These are phyloP conservation scores for Harpagifer antarcticus DNA, from an alignment of 2,797 vertebrate species.

Conservation along the genomic window DNA sequence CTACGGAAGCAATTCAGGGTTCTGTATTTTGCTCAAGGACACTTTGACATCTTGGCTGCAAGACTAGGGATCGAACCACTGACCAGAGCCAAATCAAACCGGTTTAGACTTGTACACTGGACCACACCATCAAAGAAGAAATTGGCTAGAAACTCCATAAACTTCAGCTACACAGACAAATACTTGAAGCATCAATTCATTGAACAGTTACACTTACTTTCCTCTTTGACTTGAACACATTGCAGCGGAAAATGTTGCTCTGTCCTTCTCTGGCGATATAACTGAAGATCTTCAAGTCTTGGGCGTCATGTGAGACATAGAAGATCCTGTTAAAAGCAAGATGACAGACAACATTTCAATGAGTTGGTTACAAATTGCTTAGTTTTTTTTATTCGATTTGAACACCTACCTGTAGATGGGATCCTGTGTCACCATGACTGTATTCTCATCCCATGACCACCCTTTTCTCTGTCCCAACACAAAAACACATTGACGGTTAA, in stretches of 20 bases:
- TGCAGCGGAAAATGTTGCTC: constrained; percentile 95
- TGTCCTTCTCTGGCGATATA: constrained; percentile 96
- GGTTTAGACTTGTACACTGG: no score
- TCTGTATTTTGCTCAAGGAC: no score
- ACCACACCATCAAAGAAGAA: no score
- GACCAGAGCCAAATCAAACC: no score
- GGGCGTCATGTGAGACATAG: constrained; percentile 97
- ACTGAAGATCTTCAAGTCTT: constrained; percentile 99
- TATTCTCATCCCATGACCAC: constrained; percentile 94
- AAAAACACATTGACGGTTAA: constrained; percentile 11
- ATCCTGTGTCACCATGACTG: constrained; percentile 94
- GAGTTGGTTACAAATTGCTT: not conserved
- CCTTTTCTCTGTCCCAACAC: constrained; percentile 90
- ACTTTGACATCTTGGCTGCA: no score
- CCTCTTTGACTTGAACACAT: constrained; percentile 98
- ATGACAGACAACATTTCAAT: not conserved
- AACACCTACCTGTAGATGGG: constrained; percentile 93
- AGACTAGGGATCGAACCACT: no score
- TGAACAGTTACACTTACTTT: constrained; percentile 85
- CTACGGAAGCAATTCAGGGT: no score
- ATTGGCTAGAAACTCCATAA: not conserved
- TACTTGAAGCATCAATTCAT: not conserved
- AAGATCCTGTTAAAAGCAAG: constrained; percentile 90
- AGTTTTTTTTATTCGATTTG: not conserved
- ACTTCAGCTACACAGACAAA: not conserved